Evolutionary conservation across 2,797 vertebrate genomes (phyloP).

Genomic region (Sternarchorhynchus goeldii): DNA sequence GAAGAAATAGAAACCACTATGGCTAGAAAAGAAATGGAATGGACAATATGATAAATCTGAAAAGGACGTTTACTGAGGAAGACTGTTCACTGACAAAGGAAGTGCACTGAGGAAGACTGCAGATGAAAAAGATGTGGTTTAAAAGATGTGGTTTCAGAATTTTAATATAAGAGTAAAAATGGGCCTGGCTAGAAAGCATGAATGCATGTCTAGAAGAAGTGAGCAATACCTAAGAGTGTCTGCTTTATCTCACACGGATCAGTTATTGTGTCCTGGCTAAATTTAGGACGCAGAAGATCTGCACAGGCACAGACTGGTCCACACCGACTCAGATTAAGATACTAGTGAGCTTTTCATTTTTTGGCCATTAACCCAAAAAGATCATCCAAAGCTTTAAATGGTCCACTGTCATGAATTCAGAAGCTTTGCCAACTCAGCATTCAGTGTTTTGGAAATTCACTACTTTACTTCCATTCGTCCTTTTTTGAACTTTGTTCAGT

Average conservation of each 20-base stretch:
- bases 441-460: not conserved
- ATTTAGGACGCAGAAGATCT: not conserved
- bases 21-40: too few relatives aligned
- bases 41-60: too few relatives aligned
- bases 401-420: not conserved
- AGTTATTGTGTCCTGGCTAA: not conserved
- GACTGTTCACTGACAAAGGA: too few relatives aligned
- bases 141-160: too few relatives aligned
- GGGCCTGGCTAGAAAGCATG: too few relatives aligned
- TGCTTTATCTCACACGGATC: not conserved
- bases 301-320: not conserved
- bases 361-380: constrained; percentile 50
- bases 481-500: not conserved
- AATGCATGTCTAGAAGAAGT: too few relatives aligned
- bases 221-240: too few relatives aligned
- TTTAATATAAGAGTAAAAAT: too few relatives aligned
- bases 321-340: constrained; percentile 38
- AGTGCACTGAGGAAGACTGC: too few relatives aligned
- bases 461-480: not conserved
- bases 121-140: too few relatives aligned
- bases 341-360: constrained; percentile 49
- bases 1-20: too few relatives aligned
- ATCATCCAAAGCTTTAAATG: constrained; percentile 38
- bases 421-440: not conserved
- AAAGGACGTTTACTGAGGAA: too few relatives aligned